A percentile compares a stretch with the other conserved stretches of the same genome.
Evolutionary conservation across 2,888 invertebrate genomes (phyloP).

Genomic region (Bellardia bayeri): DNA sequence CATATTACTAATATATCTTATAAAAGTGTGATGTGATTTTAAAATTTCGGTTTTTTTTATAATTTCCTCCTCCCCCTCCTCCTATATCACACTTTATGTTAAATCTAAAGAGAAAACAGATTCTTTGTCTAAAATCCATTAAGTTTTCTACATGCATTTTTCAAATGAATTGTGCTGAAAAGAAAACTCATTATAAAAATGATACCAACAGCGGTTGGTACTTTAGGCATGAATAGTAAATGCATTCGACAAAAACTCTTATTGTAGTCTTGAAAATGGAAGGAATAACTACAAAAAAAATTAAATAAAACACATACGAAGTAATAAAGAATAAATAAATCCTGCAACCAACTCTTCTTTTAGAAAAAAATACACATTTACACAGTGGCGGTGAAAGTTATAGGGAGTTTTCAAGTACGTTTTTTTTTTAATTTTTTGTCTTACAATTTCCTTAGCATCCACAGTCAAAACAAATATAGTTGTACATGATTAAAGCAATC

Average conservation of each 20-base stretch:
- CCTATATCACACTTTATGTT: background rate
- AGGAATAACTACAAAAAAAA: conserved; percentile 28
- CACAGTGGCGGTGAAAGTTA: conserved; percentile 19
- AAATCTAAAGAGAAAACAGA: conserved; percentile 45
- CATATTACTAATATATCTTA: too few relatives aligned
- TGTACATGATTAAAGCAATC: too few relatives aligned
- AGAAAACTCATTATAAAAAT: conserved; percentile 73
- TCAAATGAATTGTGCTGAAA: conserved; percentile 69
- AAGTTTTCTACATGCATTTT: conserved; percentile 63
- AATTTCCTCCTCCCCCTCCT: too few relatives aligned
- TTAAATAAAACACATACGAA: conserved; percentile 39
- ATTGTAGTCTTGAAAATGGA: conserved; percentile 48
- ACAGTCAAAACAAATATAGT: too few relatives aligned
- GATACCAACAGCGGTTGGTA: conserved; percentile 66
- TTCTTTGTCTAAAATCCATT: conserved; percentile 68
- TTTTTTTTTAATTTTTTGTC: too few relatives aligned
- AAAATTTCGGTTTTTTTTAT: background rate
- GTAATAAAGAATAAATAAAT: conserved; percentile 49
- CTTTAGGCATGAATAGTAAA: conserved; percentile 72
- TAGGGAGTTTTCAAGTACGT: background rate
- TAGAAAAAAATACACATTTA: conserved; percentile 18
- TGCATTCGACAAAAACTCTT: conserved; percentile 53
- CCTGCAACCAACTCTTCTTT: conserved; percentile 55
- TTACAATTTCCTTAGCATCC: too few relatives aligned
- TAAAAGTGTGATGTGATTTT: too few relatives aligned